Evolutionary conservation across 2,888 invertebrate genomes (phyloP).

Genomic region (Adelognathus sp.): DNA sequence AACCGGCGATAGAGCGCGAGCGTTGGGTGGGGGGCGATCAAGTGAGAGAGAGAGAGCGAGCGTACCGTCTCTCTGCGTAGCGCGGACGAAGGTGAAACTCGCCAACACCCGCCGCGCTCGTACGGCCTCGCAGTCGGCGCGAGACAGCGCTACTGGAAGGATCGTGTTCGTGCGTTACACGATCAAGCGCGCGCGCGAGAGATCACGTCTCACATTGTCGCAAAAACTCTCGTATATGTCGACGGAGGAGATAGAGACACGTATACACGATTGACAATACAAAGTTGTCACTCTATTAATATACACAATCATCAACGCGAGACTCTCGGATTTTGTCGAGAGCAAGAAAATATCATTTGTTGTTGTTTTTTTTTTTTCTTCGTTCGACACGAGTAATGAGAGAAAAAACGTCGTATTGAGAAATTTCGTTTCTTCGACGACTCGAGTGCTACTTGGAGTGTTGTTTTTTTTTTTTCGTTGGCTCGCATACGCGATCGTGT

Average conservation of each 20-base stretch:
- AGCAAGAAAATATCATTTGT: conserved; percentile 34
- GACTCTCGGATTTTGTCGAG: not conserved
- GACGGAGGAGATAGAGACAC: not conserved
- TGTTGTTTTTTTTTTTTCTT: conserved; percentile 13
- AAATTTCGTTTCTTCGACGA: not conserved
- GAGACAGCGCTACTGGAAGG: conserved; percentile 79
- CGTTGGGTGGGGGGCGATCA: conserved; percentile 55
- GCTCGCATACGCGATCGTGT: not conserved
- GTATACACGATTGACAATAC: not conserved
- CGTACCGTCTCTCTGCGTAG: conserved; percentile 51
- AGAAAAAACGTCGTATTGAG: not conserved
- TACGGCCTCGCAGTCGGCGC: conserved; percentile 79
- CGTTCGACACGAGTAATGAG: conserved; percentile 5
- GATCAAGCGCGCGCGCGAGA: conserved; percentile 59
- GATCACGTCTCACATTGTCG: conserved; percentile 20
- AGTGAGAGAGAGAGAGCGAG: no score
- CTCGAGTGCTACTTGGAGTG: conserved; percentile 4
- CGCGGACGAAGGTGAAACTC: conserved; percentile 73
- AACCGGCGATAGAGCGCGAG: conserved; percentile 25
- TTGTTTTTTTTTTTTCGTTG: not conserved
- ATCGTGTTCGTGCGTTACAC: conserved; percentile 63
- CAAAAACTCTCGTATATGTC: conserved; percentile 1
- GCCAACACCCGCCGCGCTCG: conserved; percentile 70
- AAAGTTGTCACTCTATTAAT: no score
- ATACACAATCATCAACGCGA: no score